Conservation (phyloP, 2,797 vertebrate genomes). For the Balearica regulorum region DNA sequence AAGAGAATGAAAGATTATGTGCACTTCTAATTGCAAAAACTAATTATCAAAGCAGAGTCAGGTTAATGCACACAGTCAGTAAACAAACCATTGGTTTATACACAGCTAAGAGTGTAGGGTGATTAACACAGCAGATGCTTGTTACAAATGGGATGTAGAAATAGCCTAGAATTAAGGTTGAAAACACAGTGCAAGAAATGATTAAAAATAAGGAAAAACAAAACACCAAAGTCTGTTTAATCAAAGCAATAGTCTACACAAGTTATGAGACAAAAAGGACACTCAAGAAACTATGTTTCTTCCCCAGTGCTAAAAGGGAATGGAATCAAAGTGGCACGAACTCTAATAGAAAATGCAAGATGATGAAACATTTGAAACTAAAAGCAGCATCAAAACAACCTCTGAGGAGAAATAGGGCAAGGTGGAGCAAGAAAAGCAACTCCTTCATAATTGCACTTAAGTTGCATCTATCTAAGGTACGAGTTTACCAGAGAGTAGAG, state of each 20-base stretch:
- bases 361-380: neutral
- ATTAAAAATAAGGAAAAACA: neutral
- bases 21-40: neutral
- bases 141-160: neutral
- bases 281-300: neutral
- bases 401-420: neutral
- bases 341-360: neutral
- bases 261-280: neutral
- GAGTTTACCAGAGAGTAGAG: neutral
- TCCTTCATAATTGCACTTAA: neutral
- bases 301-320: neutral
- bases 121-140: neutral
- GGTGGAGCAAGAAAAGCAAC: neutral
- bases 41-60: neutral
- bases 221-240: neutral
- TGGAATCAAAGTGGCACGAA: neutral
- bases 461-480: neutral
- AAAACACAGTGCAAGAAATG: neutral
- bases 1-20: neutral
- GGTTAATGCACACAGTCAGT: neutral
- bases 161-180: neutral
- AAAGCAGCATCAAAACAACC: neutral
- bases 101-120: neutral
- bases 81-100: neutral
- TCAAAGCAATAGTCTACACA: neutral